Evolutionary conservation across 2,888 invertebrate genomes (phyloP), one percentile per base, ranked within the genome.

Genomic region (Lasioglossum morio): DNA sequence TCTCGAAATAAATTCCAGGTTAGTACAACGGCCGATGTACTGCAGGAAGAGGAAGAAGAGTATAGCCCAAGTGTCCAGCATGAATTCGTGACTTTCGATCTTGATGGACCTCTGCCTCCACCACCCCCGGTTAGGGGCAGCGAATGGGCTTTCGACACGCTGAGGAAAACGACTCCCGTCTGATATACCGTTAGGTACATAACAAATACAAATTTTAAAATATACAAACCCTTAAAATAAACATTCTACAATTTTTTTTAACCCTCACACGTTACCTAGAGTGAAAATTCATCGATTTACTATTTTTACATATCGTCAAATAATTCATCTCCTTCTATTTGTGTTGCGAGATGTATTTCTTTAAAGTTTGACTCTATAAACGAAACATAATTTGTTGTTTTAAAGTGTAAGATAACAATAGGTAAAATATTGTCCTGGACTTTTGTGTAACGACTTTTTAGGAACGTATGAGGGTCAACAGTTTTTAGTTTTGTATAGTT

Each of bases 81-180:
- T 89, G 97, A 97, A 91, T 96, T 97, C 93, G 97, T 97, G 72
- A 97, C 97, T 19, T 97, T 97, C 93, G 97, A 97, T 91, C 96
- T 97, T 80, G 97, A 97, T 60, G 96, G 96, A 72, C 95, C 96
- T 40, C 90, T 96, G 89, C 96, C 96, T 73, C 93, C 95, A 40
- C 94, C 94, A 4, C 94, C 94, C 5, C 95, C 75, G 86, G 94
- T 76, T 94, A 96, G 79, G 95, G 96, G 90, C 95, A 95, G 94
- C 95, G 96, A 92, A 95, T 95, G 94, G 94, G 92, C 93, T 78
- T 93, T 94, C 81, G 95, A 95, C 86, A 93, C 95, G 16, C 92
- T 95, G 57, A 93, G 95, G 87, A 94, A 95, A 87, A 95, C 95
- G 27, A 95, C 95, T 85, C 95, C 95, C 48, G 95, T 95, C 91